A percentile compares a stretch with the other conserved stretches of the same genome.
These are phyloP conservation scores for Oryzias melastigma DNA, from an alignment of 2,113 vertebrate genomes.

Conservation along the genomic window DNA sequence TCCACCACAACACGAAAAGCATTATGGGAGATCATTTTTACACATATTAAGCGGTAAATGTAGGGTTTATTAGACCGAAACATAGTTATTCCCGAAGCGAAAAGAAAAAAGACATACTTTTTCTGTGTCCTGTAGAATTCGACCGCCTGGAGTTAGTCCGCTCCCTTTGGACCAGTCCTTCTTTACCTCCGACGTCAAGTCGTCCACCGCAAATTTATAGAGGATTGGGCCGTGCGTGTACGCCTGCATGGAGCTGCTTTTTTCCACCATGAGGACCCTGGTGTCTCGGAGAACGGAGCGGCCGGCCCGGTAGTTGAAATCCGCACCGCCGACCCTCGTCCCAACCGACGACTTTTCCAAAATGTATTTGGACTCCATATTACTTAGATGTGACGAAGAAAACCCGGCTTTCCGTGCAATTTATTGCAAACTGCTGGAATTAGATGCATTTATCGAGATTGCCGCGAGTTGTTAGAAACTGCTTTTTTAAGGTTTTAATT, in stretches of 20 bases:
- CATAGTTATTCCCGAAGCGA: too few relatives aligned
- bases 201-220: conserved; percentile 59
- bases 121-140: conserved; percentile 60
- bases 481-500: conserved; percentile 17
- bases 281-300: conserved; percentile 54
- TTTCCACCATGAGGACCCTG: conserved; percentile 45
- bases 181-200: conserved; percentile 45
- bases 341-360: conserved; percentile 67
- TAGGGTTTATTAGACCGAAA: conserved; percentile 10
- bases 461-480: conserved; percentile 46
- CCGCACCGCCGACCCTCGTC: conserved; percentile 54
- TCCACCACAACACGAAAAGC: conserved; percentile 5
- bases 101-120: conserved; percentile 69
- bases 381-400: conserved; percentile 66
- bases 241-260: conserved; percentile 43
- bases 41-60: background rate
- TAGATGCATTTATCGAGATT: conserved; percentile 77
- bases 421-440: conserved; percentile 64
- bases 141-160: conserved; percentile 47
- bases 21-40: background rate
- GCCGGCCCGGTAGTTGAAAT: conserved; percentile 55
- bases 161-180: conserved; percentile 56
- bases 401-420: conserved; percentile 63
- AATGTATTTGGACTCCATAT: conserved; percentile 79
- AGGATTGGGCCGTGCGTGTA: conserved; percentile 55